A percentile compares a stretch with the other conserved stretches of the same genome.
These are phyloP conservation scores for Drosophila ambigua DNA, from an alignment of 1,140 invertebrate genomes.

Conservation along the genomic window DNA sequence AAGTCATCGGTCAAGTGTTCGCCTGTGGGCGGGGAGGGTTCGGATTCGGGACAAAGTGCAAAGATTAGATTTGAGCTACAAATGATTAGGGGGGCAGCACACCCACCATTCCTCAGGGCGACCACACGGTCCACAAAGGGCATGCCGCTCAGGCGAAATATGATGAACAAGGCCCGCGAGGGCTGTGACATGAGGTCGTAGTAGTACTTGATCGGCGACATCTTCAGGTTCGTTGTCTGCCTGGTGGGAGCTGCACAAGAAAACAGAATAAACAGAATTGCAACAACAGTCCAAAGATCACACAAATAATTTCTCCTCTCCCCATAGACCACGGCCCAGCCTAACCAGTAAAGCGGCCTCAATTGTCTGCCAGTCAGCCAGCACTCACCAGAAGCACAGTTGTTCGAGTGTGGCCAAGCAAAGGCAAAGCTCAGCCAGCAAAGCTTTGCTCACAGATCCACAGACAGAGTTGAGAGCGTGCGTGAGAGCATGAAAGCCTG, in stretches of 20 bases:
- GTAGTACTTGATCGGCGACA: conserved; percentile 85
- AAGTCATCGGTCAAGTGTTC: conserved; percentile 90
- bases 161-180: conserved; percentile 89
- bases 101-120: conserved; percentile 86
- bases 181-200: conserved; percentile 91
- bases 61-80: conserved; percentile 47
- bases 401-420: conserved; percentile 19
- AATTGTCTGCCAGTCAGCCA: too few relatives aligned
- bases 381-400: conserved; percentile 31
- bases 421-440: not conserved
- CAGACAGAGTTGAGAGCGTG: not conserved
- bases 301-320: too few relatives aligned
- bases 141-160: conserved; percentile 87
- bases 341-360: too few relatives aligned
- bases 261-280: not conserved
- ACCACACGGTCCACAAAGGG: conserved; percentile 86
- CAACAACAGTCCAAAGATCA: conserved; percentile 61
- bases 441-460: not conserved
- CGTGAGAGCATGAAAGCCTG: not conserved
- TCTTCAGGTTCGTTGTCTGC: conserved; percentile 32
- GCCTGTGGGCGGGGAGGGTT: conserved; percentile 83
- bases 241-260: conserved; percentile 34
- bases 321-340: too few relatives aligned
- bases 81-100: conserved; percentile 55
- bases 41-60: conserved; percentile 30